Evolutionary conservation across 2,888 invertebrate species (phyloP).

Genomic region (Drosophila hamatofila): DNA sequence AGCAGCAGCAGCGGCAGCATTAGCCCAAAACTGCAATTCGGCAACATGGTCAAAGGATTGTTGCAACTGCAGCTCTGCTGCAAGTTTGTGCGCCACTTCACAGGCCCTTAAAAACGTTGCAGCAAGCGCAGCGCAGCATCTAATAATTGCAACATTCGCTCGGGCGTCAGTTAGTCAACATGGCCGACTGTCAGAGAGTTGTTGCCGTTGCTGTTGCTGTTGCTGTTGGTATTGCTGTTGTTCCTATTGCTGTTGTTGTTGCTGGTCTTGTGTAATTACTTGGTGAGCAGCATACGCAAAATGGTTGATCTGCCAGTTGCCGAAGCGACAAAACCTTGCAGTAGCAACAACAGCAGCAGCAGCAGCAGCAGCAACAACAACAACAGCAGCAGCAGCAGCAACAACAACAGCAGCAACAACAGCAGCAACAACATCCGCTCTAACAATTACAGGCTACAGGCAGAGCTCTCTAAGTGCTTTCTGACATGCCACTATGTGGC

Average conservation of each 20-base stretch:
- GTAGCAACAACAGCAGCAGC: slow-evolving; percentile 24
- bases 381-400: slow-evolving; percentile 34
- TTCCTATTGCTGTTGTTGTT: slow-evolving; percentile 27
- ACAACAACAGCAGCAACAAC: slow-evolving; percentile 26
- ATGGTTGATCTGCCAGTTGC: slow-evolving; percentile 69
- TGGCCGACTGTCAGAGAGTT: slow-evolving; percentile 33
- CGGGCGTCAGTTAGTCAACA: slow-evolving; percentile 45
- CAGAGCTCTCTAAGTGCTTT: slow-evolving; percentile 70
- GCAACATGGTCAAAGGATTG: slow-evolving; percentile 58
- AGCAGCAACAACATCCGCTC: slow-evolving; percentile 32
- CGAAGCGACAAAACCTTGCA: slow-evolving; percentile 59
- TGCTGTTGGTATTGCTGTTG: slow-evolving; percentile 15
- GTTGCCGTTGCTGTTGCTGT: slow-evolving; percentile 18
- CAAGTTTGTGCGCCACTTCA: slow-evolving; percentile 35
- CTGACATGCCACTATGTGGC: slow-evolving; percentile 67
- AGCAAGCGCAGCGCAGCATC: slow-evolving; percentile 38
- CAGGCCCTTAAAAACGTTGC: slow-evolving; percentile 47
- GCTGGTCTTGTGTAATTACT: slow-evolving; percentile 73
- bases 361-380: slow-evolving; percentile 14
- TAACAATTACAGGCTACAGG: slow-evolving; percentile 37
- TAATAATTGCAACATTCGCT: slow-evolving; percentile 59
- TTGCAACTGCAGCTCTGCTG: slow-evolving; percentile 47
- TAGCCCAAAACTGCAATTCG: slow-evolving; percentile 68
- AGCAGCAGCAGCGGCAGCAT: slow-evolving; percentile 4
- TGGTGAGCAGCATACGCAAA: slow-evolving; percentile 74